Base-by-base conservation (phyloP, 2,113 vertebrate species). In the Variabilichromis moorii region DNA sequence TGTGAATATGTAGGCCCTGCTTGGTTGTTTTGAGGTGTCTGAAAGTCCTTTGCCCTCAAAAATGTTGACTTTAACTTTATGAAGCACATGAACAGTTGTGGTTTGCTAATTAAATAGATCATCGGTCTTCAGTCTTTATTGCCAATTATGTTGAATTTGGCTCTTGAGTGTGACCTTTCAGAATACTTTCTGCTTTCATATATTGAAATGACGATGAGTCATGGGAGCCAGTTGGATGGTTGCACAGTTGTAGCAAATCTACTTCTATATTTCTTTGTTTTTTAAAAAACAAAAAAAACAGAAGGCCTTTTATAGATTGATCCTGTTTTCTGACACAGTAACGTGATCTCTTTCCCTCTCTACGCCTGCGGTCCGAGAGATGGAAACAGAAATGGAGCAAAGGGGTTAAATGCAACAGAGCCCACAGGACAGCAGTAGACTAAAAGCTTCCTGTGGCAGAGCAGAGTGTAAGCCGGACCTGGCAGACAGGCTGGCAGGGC, bases 381-480 rank as follows among this genome's bases (percentile, higher is more conserved):
- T 89, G 86, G 83, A 90, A 90, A 93, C 78, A 82, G 84, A 86
- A 89, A 91, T 89, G 83, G 84, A 90, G 89, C 63, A 89, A 61
- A 73, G 66, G 90, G 90, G 84, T 92, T 92, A 90, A 91, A 91
- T 90, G 93, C 82, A 94, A 91, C 84, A 68, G 86, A 89, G 83
- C 84, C 82, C 85, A 82, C 85, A 88, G 89, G 90, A 86, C 82
- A 89, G 89, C 85, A 86, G 80, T 71, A 80, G 88, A 86, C 95
- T 95, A 92, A 96, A 96, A 96, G 95, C 93, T 93, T 95, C 92
- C 89, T 95, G 93, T 86, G 80, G 88, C 86, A 90, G 91, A 37
- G 82, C 88, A 59, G 83, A 76, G 85, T 84, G 84, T 86, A 66
- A 87, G 85, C 59, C 73, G 33, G 89, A 61, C 33, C 89, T 89